phyloP scores from a whole-genome alignment of 1,140 invertebrate species.

The Leptestheria dahalacensis region DNA sequence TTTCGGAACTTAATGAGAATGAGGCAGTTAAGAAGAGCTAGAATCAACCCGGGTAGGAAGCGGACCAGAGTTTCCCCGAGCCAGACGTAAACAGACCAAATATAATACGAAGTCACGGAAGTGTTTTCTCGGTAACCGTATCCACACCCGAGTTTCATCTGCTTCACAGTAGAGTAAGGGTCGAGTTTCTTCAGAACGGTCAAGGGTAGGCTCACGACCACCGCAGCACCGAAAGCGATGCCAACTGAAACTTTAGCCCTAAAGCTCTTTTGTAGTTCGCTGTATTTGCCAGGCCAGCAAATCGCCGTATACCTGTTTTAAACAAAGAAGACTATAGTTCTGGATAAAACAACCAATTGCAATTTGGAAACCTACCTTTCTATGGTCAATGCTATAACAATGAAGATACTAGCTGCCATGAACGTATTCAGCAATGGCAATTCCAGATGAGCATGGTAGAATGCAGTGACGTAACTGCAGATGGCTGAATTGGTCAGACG shows the following conservation, averaged over 20 bases:
- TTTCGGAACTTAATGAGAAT: conserved; percentile 27
- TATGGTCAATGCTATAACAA: conserved; percentile 32
- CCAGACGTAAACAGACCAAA: conserved; percentile 25
- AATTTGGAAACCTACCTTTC: no score
- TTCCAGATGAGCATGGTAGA: conserved; percentile 29
- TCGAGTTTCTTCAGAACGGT: conserved; percentile 25
- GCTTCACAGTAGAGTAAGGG: not conserved
- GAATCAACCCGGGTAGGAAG: conserved; percentile 26
- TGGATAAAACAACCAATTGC: not conserved
- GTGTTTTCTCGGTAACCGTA: conserved; percentile 23
- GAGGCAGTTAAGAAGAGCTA: conserved; percentile 26
- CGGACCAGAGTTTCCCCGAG: conserved; percentile 24
- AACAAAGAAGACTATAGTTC: not conserved
- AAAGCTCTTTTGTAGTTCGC: conserved; percentile 26
- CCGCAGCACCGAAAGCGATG: conserved; percentile 25
- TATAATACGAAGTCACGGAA: conserved; percentile 17
- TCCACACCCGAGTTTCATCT: not conserved
- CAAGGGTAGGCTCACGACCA: conserved; percentile 28
- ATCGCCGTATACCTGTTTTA: conserved; percentile 26
- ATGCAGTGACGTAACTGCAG: conserved; percentile 19
- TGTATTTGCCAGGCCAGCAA: conserved; percentile 29
- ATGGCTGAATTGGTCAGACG: conserved; percentile 21
- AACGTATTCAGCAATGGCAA: conserved; percentile 29
- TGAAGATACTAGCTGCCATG: conserved; percentile 32
- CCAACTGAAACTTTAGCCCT: conserved; percentile 26